Conservation (phyloP, 2,888 invertebrate species). For the Mesoligia furuncula region DNA sequence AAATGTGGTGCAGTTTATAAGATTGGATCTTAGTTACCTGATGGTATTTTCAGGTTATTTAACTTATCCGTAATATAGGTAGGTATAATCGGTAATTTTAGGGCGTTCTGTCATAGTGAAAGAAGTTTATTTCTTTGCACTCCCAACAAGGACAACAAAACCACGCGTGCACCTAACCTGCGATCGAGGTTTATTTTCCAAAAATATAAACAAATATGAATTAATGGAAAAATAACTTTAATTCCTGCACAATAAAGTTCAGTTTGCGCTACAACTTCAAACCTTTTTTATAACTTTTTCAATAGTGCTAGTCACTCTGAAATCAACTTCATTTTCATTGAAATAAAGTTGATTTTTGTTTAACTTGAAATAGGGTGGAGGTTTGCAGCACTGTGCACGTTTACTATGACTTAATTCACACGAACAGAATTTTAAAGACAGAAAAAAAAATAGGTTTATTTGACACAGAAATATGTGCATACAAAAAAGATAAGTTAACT, state of each 20-base stretch:
- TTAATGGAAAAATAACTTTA: too few relatives aligned
- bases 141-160: neutral
- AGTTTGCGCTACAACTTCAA: too few relatives aligned
- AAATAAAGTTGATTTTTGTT: too few relatives aligned
- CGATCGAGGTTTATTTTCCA: too few relatives aligned
- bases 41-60: neutral
- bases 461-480: neutral
- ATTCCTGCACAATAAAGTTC: too few relatives aligned
- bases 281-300: too few relatives aligned
- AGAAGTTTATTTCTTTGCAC: neutral
- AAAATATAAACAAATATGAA: too few relatives aligned
- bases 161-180: neutral
- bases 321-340: too few relatives aligned
- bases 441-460: neutral
- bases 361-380: too few relatives aligned
- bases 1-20: conserved; percentile 26
- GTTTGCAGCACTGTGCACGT: too few relatives aligned
- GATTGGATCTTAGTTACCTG: neutral
- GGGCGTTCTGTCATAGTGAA: neutral
- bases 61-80: too few relatives aligned
- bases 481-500: neutral
- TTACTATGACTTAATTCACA: neutral
- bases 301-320: too few relatives aligned
- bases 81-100: neutral
- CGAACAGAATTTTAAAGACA: neutral